phyloP scores from a whole-genome alignment of 2,888 invertebrate species.

The Athalia circularis region DNA sequence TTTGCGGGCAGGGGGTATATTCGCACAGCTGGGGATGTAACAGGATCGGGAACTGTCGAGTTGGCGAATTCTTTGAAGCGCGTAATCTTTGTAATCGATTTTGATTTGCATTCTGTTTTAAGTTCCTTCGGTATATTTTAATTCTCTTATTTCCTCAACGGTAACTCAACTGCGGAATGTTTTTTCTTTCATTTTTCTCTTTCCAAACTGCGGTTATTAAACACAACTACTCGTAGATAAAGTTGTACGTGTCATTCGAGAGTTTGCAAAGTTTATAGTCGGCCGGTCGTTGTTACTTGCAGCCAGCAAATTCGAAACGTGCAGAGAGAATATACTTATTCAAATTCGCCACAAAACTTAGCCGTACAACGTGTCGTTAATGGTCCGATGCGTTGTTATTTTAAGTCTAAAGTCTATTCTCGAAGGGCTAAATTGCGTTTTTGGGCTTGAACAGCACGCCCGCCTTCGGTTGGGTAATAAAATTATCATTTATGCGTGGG shows the following conservation, averaged over 20 bases:
- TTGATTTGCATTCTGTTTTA: conserved; percentile 36
- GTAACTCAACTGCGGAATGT: background rate
- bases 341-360: conserved; percentile 29
- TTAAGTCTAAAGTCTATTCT: conserved; percentile 56
- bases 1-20: conserved; percentile 43
- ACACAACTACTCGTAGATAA: background rate
- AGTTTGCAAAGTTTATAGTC: background rate
- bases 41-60: conserved; percentile 52
- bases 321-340: conserved; percentile 31
- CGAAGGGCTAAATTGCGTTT: conserved; percentile 60
- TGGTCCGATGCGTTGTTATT: conserved; percentile 61
- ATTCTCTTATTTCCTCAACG: background rate
- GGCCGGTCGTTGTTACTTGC: conserved; percentile 1
- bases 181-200: background rate
- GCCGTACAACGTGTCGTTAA: conserved; percentile 49
- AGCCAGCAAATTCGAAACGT: conserved; percentile 14
- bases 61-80: conserved; percentile 45
- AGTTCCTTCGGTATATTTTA: background rate
- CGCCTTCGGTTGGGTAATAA: conserved; percentile 64
- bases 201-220: background rate
- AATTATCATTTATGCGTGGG: conserved; percentile 68
- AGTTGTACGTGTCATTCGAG: background rate
- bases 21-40: conserved; percentile 50
- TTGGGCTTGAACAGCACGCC: conserved; percentile 59
- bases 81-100: conserved; percentile 36